Percentiles rank a stretch among this genome's conserved stretches.
phyloP scores from a whole-genome alignment of 2,797 vertebrate species.

The Silurus aristotelis region DNA sequence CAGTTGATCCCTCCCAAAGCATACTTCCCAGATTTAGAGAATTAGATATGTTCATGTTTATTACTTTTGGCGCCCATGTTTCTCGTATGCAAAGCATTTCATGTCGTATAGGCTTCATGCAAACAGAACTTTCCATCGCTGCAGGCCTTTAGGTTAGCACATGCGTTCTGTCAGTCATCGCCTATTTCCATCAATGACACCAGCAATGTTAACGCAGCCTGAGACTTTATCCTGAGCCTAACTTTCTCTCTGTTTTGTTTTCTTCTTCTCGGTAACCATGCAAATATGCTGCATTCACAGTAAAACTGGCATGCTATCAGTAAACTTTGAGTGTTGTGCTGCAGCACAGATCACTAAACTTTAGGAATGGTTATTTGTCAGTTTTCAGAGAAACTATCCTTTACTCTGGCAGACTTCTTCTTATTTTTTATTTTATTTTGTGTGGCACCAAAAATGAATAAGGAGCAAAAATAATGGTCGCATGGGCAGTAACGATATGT shows the following conservation, averaged over 20 bases:
- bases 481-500: neutral
- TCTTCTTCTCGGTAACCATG: conserved; percentile 12
- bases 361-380: conserved; percentile 30
- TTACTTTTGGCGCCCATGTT: conserved; percentile 4
- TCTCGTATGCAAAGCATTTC: neutral
- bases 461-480: neutral
- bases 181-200: conserved; percentile 23
- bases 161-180: neutral
- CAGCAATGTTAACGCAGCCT: conserved; percentile 23
- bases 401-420: conserved; percentile 40
- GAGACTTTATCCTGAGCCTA: conserved; percentile 22
- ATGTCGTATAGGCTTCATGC: neutral
- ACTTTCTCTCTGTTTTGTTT: conserved; percentile 9
- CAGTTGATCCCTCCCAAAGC: conserved; percentile 63
- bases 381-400: conserved; percentile 25
- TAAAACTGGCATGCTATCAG: conserved; percentile 40
- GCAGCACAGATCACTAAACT: conserved; percentile 19
- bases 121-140: neutral
- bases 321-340: conserved; percentile 15
- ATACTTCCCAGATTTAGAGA: conserved; percentile 59
- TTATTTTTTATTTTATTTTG: conserved; percentile 27
- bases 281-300: conserved; percentile 25
- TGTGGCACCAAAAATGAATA: conserved; percentile 29
- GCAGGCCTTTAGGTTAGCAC: neutral
- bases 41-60: conserved; percentile 62